phyloP scores from a whole-genome alignment of 2,888 invertebrate genomes.

The Apamea anceps region DNA sequence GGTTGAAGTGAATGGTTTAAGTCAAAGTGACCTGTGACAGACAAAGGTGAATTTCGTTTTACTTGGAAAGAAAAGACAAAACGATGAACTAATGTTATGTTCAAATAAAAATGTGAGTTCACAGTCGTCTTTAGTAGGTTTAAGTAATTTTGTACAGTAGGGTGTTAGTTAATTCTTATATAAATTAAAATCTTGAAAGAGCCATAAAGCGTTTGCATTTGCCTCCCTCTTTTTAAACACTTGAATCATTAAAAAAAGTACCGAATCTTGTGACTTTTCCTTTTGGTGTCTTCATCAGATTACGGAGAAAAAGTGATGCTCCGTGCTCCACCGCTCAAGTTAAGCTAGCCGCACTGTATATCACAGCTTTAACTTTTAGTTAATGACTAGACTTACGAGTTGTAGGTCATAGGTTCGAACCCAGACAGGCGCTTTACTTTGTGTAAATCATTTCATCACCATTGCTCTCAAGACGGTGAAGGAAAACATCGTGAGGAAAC shows the following conservation, averaged over 20 bases:
- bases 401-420: too few species aligned
- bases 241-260: background rate
- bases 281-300: conserved; percentile 2
- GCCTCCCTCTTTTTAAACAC: background rate
- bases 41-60: background rate
- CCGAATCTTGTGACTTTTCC: background rate
- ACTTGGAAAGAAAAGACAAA: background rate
- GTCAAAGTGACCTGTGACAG: background rate
- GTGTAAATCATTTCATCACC: too few species aligned
- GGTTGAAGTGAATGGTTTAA: background rate
- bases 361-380: background rate
- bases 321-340: background rate
- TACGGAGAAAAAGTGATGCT: background rate
- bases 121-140: background rate
- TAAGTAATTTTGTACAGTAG: background rate
- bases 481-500: too few species aligned
- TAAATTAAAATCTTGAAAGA: background rate
- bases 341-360: background rate
- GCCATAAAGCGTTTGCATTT: background rate
- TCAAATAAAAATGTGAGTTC: background rate
- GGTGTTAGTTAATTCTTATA: background rate
- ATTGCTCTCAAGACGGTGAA: too few species aligned
- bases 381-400: too few species aligned
- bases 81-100: background rate
- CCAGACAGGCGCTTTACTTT: too few species aligned